Percentiles rank a stretch among this genome's conserved stretches.
These are phyloP conservation scores for Xylota segnis DNA, from an alignment of 2,888 invertebrate genomes.

Conservation along the genomic window DNA sequence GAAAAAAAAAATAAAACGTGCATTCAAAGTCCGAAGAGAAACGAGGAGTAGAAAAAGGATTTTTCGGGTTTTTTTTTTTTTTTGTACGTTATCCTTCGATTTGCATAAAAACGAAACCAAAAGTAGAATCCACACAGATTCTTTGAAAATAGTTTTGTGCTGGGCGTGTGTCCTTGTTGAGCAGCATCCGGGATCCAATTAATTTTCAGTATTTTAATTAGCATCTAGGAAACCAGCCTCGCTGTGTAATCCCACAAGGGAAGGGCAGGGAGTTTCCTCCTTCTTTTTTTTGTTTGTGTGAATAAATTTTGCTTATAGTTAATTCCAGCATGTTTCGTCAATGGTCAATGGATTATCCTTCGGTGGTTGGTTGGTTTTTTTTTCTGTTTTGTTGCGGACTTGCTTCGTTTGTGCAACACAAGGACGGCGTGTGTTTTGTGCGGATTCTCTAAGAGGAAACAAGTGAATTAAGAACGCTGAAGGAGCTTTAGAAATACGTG, in stretches of 20 bases:
- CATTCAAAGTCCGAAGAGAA: constrained; percentile 43
- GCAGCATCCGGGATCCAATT: constrained; percentile 57
- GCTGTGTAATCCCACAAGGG: constrained; percentile 45
- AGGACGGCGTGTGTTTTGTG: background rate
- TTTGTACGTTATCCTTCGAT: constrained; percentile 44
- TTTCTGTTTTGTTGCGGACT: background rate
- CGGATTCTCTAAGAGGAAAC: background rate
- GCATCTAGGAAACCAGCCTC: constrained; percentile 43
- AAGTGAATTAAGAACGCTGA: background rate
- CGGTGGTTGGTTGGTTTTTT: background rate
- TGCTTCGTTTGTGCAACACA: background rate
- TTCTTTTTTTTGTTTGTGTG: constrained; percentile 16
- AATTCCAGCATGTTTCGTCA: constrained; percentile 49
- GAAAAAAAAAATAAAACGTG: constrained; percentile 10
- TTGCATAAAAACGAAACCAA: constrained; percentile 70
- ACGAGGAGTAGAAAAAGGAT: constrained; percentile 40
- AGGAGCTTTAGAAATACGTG: constrained; percentile 9
- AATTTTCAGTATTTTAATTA: constrained; percentile 74
- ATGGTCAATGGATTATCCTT: constrained; percentile 47
- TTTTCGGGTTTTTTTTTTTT: constrained; percentile 32
- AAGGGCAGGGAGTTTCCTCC: background rate
- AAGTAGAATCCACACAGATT: constrained; percentile 52
- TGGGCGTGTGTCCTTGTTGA: constrained; percentile 42
- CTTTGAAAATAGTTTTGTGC: constrained; percentile 44
- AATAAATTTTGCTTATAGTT: constrained; percentile 46